Conservation (phyloP, 2,113 vertebrate species). For the Anarrhichthys ocellatus region DNA sequence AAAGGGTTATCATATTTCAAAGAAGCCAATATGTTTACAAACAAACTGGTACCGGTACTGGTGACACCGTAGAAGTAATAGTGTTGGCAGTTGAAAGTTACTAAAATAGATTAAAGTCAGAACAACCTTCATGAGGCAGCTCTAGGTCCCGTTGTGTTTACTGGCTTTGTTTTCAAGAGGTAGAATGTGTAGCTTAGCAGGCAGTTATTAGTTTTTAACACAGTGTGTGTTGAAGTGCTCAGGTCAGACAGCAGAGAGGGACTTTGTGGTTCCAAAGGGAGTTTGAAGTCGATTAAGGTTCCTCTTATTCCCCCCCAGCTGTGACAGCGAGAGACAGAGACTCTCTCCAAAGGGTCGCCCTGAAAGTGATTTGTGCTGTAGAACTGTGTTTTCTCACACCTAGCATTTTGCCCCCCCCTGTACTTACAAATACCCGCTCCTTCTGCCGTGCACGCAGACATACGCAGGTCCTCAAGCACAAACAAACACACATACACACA, state of each 20-base stretch:
- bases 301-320: conserved; percentile 45
- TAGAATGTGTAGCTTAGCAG: conserved; percentile 15
- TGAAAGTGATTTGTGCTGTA: conserved; percentile 62
- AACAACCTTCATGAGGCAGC: neutral
- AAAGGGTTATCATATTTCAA: neutral
- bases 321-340: conserved; percentile 46
- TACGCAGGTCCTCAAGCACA: neutral
- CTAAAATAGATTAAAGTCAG: neutral
- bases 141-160: conserved; percentile 10
- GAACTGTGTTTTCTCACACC: conserved; percentile 54
- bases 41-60: neutral
- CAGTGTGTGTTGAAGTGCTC: conserved; percentile 43
- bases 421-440: conserved; percentile 37
- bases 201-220: conserved; percentile 64
- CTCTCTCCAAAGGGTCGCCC: conserved; percentile 49
- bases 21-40: neutral
- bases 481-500: neutral
- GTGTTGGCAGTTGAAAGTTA: neutral
- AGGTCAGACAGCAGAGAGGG: conserved; percentile 40
- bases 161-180: conserved; percentile 28
- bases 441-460: neutral
- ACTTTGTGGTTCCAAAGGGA: conserved; percentile 41
- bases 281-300: conserved; percentile 64
- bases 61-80: neutral
- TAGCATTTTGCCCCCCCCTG: conserved; percentile 28